Percentiles rank a stretch among this genome's conserved stretches.
Conservation (phyloP, 2,888 invertebrate genomes). For the Scaptomyza flava region DNA sequence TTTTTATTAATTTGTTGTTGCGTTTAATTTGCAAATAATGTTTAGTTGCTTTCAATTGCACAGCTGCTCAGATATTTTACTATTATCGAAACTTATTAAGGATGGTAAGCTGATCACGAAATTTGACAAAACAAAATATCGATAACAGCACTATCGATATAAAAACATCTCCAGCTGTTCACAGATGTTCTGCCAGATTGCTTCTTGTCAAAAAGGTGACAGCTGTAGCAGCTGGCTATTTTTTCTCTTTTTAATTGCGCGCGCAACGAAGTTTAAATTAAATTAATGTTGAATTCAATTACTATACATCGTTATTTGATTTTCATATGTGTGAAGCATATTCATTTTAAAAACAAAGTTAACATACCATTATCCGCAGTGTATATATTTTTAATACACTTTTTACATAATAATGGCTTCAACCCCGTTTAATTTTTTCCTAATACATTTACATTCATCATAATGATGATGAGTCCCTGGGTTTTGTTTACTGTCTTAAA, state of each 20-base stretch:
- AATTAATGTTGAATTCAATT: too few species aligned
- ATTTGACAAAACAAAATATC: not conserved
- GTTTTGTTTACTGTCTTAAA: constrained; percentile 13
- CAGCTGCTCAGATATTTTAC: constrained; percentile 29
- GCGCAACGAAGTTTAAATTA: not conserved
- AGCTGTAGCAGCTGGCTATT: not conserved
- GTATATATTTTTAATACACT: too few species aligned
- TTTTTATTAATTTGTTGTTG: constrained; percentile 40
- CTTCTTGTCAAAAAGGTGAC: constrained; percentile 20
- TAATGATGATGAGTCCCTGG: not conserved
- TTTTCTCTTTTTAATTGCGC: not conserved
- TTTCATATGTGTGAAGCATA: too few species aligned
- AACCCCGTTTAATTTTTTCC: not conserved
- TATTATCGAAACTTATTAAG: constrained; percentile 12
- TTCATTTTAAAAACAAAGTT: too few species aligned
- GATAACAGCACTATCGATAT: constrained; percentile 8
- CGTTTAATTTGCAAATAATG: constrained; percentile 7
- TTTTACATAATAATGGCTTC: too few species aligned
- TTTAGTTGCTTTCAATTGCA: constrained; percentile 20
- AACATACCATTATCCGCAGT: too few species aligned
- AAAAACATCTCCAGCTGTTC: constrained; percentile 20
- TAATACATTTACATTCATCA: not conserved
- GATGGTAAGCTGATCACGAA: not conserved
- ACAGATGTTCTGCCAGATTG: not conserved
- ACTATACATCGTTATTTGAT: too few species aligned